Conservation (phyloP, 2,113 vertebrate genomes). For the Lepisosteus oculatus region DNA sequence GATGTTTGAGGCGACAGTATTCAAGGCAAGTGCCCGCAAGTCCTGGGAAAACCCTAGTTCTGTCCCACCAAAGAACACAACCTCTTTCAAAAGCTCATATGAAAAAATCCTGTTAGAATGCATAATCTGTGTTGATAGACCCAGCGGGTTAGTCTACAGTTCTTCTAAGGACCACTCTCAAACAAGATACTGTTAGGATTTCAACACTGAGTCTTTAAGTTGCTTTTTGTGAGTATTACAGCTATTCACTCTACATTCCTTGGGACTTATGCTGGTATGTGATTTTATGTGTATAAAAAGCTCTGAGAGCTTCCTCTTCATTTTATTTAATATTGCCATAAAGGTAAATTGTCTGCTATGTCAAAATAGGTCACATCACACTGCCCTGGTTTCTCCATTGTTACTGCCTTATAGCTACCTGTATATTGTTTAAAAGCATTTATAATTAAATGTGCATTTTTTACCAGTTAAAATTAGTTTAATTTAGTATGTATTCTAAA, state of each 20-base stretch:
- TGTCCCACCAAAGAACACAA: conserved; percentile 13
- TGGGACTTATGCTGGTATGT: too few relatives aligned
- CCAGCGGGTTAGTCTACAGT: neutral
- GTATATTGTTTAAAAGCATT: neutral
- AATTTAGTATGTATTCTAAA: too few relatives aligned
- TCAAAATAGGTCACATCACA: neutral
- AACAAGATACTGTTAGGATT: neutral
- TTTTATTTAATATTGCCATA: neutral
- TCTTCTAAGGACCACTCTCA: neutral
- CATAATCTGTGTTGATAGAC: conserved; percentile 34
- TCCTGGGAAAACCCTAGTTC: conserved; percentile 1
- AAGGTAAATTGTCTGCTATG: neutral
- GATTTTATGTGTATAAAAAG: too few relatives aligned
- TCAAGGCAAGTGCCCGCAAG: neutral
- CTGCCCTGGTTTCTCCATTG: neutral
- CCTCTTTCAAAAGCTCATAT: conserved; percentile 18
- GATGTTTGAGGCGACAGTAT: neutral
- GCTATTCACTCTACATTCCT: conserved; percentile 20
- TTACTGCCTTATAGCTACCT: neutral
- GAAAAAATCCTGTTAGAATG: conserved; percentile 26
- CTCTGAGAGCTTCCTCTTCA: neutral
- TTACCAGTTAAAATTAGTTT: too few relatives aligned
- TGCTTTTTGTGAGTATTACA: conserved; percentile 20
- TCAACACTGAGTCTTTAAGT: neutral
- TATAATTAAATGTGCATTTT: neutral